A percentile compares a stretch with the other conserved stretches of the same genome.
Evolutionary conservation across 2,113 vertebrate genomes (phyloP).

Genomic region (Myodes glareolus): DNA sequence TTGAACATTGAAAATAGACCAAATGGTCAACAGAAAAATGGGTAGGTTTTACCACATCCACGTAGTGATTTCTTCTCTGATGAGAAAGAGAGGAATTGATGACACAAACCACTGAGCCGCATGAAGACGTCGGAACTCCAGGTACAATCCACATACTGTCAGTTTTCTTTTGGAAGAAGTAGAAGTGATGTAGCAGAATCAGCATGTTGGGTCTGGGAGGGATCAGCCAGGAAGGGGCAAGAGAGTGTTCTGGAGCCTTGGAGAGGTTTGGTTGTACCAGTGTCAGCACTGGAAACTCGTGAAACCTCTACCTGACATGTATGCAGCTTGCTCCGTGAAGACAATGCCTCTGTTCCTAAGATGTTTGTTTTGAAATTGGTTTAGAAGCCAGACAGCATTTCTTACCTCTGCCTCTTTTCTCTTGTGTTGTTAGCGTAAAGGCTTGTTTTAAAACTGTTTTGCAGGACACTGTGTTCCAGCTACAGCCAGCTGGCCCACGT

Average conservation of each 20-base stretch:
- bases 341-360: background rate
- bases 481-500: background rate
- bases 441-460: conserved; percentile 1
- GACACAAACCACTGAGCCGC: background rate
- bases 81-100: background rate
- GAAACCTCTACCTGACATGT: background rate
- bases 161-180: background rate
- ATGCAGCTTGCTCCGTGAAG: background rate
- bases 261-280: background rate
- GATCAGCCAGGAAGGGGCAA: background rate
- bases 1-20: background rate
- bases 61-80: background rate
- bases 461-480: background rate
- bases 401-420: background rate
- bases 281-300: conserved; percentile 14
- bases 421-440: background rate
- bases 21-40: background rate
- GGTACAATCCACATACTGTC: background rate
- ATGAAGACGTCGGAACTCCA: background rate
- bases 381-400: conserved; percentile 7
- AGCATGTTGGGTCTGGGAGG: background rate
- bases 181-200: background rate
- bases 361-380: background rate
- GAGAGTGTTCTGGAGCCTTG: background rate
- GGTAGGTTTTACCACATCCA: background rate